Conservation (phyloP, 2,888 invertebrate species). For the Protophormia terraenovae region DNA sequence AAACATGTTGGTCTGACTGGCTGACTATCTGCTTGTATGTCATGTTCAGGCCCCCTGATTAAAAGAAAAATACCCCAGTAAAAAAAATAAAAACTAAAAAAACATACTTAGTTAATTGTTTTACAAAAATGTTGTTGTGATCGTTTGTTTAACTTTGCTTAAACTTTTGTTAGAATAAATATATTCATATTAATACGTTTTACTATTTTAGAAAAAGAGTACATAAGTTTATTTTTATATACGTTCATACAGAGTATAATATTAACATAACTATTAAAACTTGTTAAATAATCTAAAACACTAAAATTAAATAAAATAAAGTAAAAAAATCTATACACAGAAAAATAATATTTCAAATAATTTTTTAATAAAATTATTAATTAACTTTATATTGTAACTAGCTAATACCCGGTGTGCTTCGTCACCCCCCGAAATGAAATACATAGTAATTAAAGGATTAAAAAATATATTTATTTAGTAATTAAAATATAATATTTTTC, state of each 20-base stretch:
- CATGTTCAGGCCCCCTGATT: conserved; percentile 13
- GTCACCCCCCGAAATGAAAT: no score
- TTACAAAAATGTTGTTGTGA: conserved; percentile 4
- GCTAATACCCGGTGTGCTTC: no score
- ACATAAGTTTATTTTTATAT: background rate
- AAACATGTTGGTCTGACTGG: background rate
- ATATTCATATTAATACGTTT: background rate
- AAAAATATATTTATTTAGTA: no score
- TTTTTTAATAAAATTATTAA: no score
- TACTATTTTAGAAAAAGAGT: background rate
- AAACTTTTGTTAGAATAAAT: background rate
- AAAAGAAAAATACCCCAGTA: background rate
- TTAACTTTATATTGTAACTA: no score
- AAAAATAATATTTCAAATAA: no score
- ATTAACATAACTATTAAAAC: background rate
- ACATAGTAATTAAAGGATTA: no score
- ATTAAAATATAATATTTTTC: no score
- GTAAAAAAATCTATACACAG: no score
- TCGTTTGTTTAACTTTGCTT: background rate
- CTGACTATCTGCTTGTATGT: background rate
- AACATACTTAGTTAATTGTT: conserved; percentile 27
- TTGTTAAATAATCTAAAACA: conserved; percentile 1
- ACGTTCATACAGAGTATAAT: no score
- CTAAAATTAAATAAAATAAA: background rate
- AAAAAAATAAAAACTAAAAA: no score